phyloP scores from a whole-genome alignment of 2,888 invertebrate species.

The Coleophora deauratella region DNA sequence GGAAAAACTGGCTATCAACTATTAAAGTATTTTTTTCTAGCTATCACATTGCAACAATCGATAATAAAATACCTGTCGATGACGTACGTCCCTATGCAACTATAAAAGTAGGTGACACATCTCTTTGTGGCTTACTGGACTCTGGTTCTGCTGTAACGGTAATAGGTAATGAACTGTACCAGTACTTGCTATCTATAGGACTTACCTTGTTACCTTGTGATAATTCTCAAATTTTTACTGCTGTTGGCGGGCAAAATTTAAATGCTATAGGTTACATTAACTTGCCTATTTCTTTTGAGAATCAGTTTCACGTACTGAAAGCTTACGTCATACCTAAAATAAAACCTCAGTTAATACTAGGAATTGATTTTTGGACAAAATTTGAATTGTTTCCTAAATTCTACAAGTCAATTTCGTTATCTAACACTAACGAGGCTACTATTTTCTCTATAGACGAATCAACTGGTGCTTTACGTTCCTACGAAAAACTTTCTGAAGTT shows the following conservation, averaged over 20 bases:
- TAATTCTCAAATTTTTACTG: neutral
- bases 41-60: too few relatives aligned
- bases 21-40: too few relatives aligned
- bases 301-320: too few relatives aligned
- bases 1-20: too few relatives aligned
- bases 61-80: too few relatives aligned
- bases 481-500: neutral
- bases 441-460: too few relatives aligned
- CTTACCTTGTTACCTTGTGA: neutral
- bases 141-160: constrained; percentile 17
- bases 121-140: constrained; percentile 14
- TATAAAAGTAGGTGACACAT: constrained; percentile 3
- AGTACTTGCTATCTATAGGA: neutral
- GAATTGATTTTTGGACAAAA: constrained; percentile 16
- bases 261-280: constrained; percentile 5
- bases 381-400: constrained; percentile 12
- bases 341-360: constrained; percentile 10
- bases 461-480: neutral
- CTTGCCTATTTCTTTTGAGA: constrained; percentile 9
- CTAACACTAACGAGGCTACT: too few relatives aligned
- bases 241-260: constrained; percentile 9
- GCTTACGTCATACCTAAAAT: constrained; percentile 12
- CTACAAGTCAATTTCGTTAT: neutral
- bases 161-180: constrained; percentile 14
- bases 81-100: constrained; percentile 15